A percentile compares a stretch with the other conserved stretches of the same genome.
phyloP scores from a whole-genome alignment of 2,888 invertebrate species.

The Tenthredo livida region DNA sequence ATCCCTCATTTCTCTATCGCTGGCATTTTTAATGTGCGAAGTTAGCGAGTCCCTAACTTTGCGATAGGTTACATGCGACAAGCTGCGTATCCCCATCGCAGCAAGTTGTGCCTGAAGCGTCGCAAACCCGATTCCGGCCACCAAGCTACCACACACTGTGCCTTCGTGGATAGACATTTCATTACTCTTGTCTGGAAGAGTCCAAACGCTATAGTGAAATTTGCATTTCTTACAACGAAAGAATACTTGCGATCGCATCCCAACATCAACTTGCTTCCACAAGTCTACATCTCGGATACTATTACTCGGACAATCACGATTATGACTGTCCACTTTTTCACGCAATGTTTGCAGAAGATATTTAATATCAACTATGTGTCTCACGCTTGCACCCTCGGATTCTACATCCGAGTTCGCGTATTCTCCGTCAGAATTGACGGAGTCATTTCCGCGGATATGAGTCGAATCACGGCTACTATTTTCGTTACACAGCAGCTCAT shows the following conservation, averaged over 20 bases:
- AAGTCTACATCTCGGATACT: constrained; percentile 26
- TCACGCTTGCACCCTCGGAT: not conserved
- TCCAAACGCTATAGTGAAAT: constrained; percentile 14
- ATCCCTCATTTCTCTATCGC: not conserved
- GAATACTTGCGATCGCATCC: constrained; percentile 26
- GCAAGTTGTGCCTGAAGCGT: not conserved
- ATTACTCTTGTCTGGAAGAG: not conserved
- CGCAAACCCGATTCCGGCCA: not conserved
- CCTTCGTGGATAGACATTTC: not conserved
- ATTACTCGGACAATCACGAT: not conserved
- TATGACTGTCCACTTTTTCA: not conserved
- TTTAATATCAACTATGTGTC: constrained; percentile 41
- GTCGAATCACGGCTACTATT: not conserved
- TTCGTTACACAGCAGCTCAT: not conserved
- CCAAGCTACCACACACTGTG: not conserved
- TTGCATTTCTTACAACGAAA: constrained; percentile 50
- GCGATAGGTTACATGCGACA: constrained; percentile 10
- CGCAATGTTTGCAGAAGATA: constrained; percentile 14
- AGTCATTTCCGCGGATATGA: not conserved
- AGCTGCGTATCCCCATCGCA: constrained; percentile 2
- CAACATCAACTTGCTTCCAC: constrained; percentile 10
- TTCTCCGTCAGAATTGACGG: not conserved
- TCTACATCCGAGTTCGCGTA: not conserved
- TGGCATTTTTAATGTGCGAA: not conserved
- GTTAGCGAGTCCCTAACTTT: constrained; percentile 8